phyloP scores from a whole-genome alignment of 2,113 vertebrate species.

The Apus apus region DNA sequence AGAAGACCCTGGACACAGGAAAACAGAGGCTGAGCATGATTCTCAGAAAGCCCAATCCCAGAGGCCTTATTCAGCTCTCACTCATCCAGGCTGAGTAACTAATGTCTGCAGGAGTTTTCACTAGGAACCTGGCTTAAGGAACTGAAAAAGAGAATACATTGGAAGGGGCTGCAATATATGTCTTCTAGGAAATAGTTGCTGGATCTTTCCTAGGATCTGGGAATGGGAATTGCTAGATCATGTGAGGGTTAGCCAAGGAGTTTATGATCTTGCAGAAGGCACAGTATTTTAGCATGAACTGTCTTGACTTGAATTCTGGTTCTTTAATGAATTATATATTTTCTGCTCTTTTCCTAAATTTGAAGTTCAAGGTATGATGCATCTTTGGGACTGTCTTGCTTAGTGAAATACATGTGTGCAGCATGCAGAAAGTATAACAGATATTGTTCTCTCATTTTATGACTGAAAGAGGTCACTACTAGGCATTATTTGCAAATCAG shows the following conservation, averaged over 20 bases:
- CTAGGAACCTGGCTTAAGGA: neutral
- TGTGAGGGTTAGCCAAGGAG: neutral
- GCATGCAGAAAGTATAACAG: neutral
- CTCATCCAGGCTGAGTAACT: neutral
- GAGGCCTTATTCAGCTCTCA: neutral
- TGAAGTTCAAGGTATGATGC: neutral
- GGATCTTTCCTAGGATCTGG: neutral
- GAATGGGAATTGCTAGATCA: neutral
- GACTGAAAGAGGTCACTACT: neutral
- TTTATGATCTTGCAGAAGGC: neutral
- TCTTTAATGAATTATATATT: neutral
- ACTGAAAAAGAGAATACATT: neutral
- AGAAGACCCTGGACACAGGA: neutral
- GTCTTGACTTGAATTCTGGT: neutral
- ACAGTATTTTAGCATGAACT: neutral
- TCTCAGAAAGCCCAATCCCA: constrained; percentile 16
- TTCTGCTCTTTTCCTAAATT: neutral
- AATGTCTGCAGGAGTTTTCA: neutral
- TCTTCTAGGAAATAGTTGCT: constrained; percentile 13
- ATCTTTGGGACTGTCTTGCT: neutral
- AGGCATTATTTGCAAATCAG: neutral
- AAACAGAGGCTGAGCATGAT: neutral
- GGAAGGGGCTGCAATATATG: neutral
- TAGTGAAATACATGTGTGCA: neutral
- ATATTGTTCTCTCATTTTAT: neutral